Conservation (phyloP, 2,888 invertebrate species). For the Laspeyria flexula region DNA sequence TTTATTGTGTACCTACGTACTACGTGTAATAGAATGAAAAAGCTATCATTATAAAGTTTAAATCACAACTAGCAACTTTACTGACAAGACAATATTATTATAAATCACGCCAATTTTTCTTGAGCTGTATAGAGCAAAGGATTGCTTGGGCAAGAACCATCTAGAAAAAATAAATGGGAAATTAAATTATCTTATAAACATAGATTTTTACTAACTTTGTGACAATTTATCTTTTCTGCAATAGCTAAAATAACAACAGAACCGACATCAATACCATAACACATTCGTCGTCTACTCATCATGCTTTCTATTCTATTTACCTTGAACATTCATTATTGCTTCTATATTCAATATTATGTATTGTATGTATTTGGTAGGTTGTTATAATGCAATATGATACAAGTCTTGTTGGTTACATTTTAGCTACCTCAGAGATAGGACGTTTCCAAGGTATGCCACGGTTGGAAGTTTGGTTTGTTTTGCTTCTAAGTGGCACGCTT, state of each 20-base stretch:
- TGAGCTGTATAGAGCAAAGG: too few relatives aligned
- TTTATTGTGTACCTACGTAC: too few relatives aligned
- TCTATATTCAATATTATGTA: conserved; percentile 44
- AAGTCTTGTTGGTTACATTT: conserved; percentile 64
- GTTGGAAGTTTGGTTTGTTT: conserved; percentile 68
- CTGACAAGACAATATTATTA: too few relatives aligned
- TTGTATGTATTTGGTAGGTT: conserved; percentile 32
- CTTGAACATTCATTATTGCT: conserved; percentile 38
- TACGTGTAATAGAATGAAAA: too few relatives aligned
- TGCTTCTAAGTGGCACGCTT: conserved; percentile 82
- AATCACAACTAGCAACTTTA: too few relatives aligned
- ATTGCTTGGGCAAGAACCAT: too few relatives aligned
- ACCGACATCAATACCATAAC: not conserved
- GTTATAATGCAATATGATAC: conserved; percentile 38
- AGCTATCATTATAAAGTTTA: too few relatives aligned
- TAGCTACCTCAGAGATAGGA: conserved; percentile 97
- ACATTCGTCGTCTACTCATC: conserved; percentile 35
- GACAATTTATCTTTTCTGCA: too few relatives aligned
- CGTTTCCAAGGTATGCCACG: conserved; percentile 94
- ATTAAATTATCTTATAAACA: too few relatives aligned
- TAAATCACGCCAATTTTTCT: too few relatives aligned
- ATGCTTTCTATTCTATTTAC: conserved; percentile 42
- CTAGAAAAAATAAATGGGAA: too few relatives aligned
- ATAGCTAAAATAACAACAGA: not conserved
- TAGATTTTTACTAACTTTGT: too few relatives aligned